These are phyloP conservation scores for Lepidurus couesii DNA, from an alignment of 1,140 invertebrate genomes.

Conservation along the genomic window DNA sequence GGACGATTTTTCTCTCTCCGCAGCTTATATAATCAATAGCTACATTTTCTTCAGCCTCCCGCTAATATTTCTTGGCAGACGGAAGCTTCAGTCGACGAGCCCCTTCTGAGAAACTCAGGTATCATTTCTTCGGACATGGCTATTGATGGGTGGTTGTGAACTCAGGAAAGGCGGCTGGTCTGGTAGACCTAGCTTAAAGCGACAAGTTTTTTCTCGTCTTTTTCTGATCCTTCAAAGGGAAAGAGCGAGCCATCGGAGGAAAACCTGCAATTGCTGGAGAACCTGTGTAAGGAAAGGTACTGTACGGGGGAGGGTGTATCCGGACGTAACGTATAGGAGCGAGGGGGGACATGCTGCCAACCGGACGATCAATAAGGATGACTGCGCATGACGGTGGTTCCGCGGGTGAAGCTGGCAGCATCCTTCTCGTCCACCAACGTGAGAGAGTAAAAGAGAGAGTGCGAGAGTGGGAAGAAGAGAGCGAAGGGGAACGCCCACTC, in stretches of 20 bases:
- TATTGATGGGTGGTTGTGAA: not conserved
- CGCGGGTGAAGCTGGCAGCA: not conserved
- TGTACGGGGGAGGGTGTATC: not conserved
- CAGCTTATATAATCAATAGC: constrained; percentile 2
- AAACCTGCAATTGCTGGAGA: not conserved
- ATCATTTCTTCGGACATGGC: not conserved
- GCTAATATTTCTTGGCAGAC: constrained; percentile 15
- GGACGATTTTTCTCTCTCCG: not conserved
- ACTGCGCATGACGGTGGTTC: not conserved
- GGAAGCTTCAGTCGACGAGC: not conserved
- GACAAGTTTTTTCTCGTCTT: not conserved
- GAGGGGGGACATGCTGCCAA: not conserved
- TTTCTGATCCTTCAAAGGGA: not conserved
- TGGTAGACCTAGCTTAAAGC: not conserved
- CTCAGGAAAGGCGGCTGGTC: not conserved
- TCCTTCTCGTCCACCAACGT: constrained; percentile 12
- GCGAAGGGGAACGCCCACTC: not conserved
- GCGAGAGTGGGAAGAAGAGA: not conserved
- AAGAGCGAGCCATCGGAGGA: not conserved
- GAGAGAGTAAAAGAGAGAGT: too few species aligned
- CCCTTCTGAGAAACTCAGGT: not conserved
- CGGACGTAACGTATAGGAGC: not conserved
- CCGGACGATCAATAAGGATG: not conserved
- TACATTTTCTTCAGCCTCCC: constrained; percentile 2
- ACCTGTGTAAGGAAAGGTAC: not conserved